A percentile compares a stretch with the other conserved stretches of the same genome.
Conservation (phyloP, 1,140 invertebrate genomes). For the Drosophila funebris region DNA sequence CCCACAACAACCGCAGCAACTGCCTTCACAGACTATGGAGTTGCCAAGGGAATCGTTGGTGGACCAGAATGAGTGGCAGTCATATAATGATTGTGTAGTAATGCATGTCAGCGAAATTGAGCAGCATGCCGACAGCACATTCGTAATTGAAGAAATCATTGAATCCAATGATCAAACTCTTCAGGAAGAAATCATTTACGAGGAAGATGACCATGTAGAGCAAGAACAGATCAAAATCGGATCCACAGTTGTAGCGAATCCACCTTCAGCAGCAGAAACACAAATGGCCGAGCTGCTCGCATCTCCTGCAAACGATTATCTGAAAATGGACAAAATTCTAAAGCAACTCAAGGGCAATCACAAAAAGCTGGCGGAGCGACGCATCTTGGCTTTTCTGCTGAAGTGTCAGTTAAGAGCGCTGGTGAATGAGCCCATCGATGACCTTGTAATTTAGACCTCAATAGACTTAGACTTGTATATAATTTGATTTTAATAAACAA, state of each 20-base stretch:
- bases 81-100: conserved; percentile 49
- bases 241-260: neutral
- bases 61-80: conserved; percentile 48
- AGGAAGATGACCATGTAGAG: conserved; percentile 27
- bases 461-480: conserved; percentile 27
- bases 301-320: conserved; percentile 27
- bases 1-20: conserved; percentile 2
- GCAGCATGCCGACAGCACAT: conserved; percentile 33
- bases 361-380: conserved; percentile 49
- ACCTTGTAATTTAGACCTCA: conserved; percentile 49
- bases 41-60: neutral
- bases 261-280: neutral
- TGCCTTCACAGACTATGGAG: neutral
- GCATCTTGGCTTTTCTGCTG: conserved; percentile 69
- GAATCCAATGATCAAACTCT: conserved; percentile 52
- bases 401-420: conserved; percentile 70
- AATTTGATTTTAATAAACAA: conserved; percentile 48
- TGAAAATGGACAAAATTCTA: conserved; percentile 52
- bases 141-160: conserved; percentile 64
- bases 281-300: neutral
- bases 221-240: neutral
- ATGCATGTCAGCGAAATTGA: conserved; percentile 31
- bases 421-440: conserved; percentile 53
- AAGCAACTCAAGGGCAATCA: conserved; percentile 38
- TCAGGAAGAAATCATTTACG: conserved; percentile 64